Evolutionary conservation across 35 echinoderm and acorn worm genomes (phyloP).

Genomic region (Hemicentrotus pulcherrimus): DNA sequence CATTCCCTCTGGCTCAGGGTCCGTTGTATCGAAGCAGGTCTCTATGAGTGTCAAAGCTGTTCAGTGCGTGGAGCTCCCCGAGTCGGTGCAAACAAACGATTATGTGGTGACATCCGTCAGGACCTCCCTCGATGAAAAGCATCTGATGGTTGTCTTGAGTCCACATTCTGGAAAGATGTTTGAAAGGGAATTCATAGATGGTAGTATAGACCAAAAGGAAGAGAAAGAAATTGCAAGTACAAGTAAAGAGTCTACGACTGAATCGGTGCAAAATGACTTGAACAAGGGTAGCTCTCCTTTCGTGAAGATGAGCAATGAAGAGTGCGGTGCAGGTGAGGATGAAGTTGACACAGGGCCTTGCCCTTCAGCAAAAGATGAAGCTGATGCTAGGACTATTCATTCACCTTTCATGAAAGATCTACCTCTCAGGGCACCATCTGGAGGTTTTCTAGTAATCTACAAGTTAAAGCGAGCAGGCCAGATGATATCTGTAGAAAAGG

Average conservation of each 20-base stretch:
- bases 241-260: constrained; percentile 19
- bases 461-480: constrained; percentile 20
- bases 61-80: constrained; percentile 64
- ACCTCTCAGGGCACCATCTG: not conserved
- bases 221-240: not conserved
- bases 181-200: constrained; percentile 51
- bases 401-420: not conserved
- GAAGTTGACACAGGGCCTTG: constrained; percentile 1
- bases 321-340: not conserved
- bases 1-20: not conserved
- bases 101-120: constrained; percentile 49
- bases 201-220: not conserved
- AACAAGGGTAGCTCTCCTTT: constrained; percentile 55
- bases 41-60: constrained; percentile 51
- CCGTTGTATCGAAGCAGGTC: not conserved
- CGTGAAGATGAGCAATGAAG: constrained; percentile 39
- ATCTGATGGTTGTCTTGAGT: constrained; percentile 62
- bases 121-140: constrained; percentile 56
- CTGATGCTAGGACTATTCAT: not conserved
- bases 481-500: constrained; percentile 21
- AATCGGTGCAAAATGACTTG: constrained; percentile 65
- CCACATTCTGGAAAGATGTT: constrained; percentile 59
- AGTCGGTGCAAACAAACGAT: constrained; percentile 49
- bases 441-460: constrained; percentile 49
- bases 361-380: not conserved